These are phyloP conservation scores for Anser cygnoides DNA, from an alignment of 2,113 vertebrate species.

Conservation along the genomic window DNA sequence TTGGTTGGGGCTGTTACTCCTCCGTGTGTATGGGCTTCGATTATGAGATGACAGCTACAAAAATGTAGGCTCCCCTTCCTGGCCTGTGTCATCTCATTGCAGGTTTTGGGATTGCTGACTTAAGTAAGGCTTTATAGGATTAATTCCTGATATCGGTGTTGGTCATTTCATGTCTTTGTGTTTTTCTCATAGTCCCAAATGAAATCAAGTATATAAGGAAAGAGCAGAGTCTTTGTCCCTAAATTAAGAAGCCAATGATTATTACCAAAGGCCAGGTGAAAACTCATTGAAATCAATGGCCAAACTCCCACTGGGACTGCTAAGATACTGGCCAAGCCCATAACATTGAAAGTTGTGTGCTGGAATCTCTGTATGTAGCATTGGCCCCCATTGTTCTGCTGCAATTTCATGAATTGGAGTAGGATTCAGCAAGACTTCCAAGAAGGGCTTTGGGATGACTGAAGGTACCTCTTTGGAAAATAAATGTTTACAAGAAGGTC, in stretches of 20 bases:
- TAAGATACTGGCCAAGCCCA: background rate
- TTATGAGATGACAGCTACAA: background rate
- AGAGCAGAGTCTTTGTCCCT: background rate
- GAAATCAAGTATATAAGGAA: background rate
- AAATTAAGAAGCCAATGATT: background rate
- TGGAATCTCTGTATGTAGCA: background rate
- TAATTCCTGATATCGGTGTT: background rate
- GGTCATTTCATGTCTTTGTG: background rate
- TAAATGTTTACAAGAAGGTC: background rate
- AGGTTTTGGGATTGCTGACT: background rate
- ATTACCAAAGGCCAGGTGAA: background rate
- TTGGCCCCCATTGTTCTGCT: background rate
- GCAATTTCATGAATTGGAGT: background rate
- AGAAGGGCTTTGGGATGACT: background rate
- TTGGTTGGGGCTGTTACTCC: background rate
- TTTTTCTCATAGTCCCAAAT: background rate
- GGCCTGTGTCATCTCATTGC: background rate
- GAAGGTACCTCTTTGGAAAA: slow-evolving; percentile 14
- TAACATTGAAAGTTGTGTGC: background rate
- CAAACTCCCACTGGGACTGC: background rate
- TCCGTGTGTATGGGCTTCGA: background rate
- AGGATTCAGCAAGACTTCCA: background rate
- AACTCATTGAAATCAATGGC: background rate
- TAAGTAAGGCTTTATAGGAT: background rate
- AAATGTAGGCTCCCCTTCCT: background rate